Evolutionary conservation across 2,113 vertebrate genomes (phyloP).

Genomic region (Syngnathus typhle): DNA sequence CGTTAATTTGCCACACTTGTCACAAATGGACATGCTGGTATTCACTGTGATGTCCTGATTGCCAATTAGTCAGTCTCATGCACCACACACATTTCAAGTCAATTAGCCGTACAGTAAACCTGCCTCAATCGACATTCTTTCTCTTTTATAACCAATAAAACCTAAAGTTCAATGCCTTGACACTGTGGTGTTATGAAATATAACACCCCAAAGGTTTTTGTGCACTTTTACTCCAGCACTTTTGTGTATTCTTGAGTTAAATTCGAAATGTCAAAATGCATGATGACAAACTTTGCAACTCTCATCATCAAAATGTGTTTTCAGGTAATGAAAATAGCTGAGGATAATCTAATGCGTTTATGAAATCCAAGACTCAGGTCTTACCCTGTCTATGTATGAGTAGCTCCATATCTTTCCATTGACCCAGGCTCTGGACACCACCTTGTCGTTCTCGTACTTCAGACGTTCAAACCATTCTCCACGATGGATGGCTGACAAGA

Average conservation of each 20-base stretch:
- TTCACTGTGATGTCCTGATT: background rate
- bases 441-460: constrained; percentile 91
- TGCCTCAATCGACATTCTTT: constrained; percentile 14
- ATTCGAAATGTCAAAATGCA: background rate
- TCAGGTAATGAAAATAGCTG: background rate
- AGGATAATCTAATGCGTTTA: background rate
- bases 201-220: no score
- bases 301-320: constrained; percentile 18
- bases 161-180: background rate
- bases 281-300: background rate
- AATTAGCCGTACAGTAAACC: background rate
- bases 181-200: background rate
- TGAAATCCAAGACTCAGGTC: background rate
- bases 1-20: constrained; percentile 16
- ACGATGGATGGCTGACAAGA: constrained; percentile 86
- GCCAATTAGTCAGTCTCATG: background rate
- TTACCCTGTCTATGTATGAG: constrained; percentile 93
- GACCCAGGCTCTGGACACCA: constrained; percentile 90
- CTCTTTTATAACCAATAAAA: background rate
- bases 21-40: constrained; percentile 4
- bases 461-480: constrained; percentile 92
- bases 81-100: background rate
- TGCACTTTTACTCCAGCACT: background rate
- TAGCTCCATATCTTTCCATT: constrained; percentile 99
- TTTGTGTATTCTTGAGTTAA: background rate